A percentile compares a stretch with the other conserved stretches of the same genome.
Conservation (phyloP, 2,113 vertebrate genomes). For the Tautogolabrus adspersus region DNA sequence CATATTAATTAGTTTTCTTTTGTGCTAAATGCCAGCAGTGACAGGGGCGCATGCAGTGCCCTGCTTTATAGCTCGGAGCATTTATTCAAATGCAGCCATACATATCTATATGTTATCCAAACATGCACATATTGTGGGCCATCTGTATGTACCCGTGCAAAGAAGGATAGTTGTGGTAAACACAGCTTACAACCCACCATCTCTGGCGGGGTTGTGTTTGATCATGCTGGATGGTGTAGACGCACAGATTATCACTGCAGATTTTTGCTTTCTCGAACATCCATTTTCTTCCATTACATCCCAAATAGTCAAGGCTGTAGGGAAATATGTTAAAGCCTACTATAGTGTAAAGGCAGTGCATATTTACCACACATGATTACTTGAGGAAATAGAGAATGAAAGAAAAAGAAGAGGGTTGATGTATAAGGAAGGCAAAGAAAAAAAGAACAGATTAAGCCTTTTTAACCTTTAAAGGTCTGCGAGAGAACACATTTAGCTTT, state of each 20-base stretch:
- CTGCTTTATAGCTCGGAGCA: conserved; percentile 30
- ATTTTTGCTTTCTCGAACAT: conserved; percentile 28
- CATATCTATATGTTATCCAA: conserved; percentile 61
- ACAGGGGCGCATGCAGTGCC: conserved; percentile 22
- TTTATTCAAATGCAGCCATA: conserved; percentile 62
- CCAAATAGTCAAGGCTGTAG: conserved; percentile 33
- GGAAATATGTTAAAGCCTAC: conserved; percentile 9
- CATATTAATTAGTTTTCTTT: conserved; percentile 77
- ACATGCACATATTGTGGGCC: conserved; percentile 67
- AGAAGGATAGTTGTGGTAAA: conserved; percentile 54
- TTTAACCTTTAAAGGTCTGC: conserved; percentile 20
- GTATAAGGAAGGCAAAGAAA: conserved; percentile 4
- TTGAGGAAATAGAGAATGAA: neutral
- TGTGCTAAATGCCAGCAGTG: conserved; percentile 63
- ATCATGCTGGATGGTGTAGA: conserved; percentile 55
- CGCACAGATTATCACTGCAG: conserved; percentile 51
- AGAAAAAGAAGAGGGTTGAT: neutral
- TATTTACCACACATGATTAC: conserved; percentile 2
- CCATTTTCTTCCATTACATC: conserved; percentile 49
- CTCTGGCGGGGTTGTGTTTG: conserved; percentile 65
- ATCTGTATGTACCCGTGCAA: conserved; percentile 65
- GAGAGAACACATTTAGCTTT: conserved; percentile 13
- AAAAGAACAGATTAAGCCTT: conserved; percentile 26
- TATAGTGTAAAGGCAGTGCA: neutral
- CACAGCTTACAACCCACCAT: conserved; percentile 51